These are phyloP conservation scores for Aproaerema taeniolella DNA, from an alignment of 2,888 invertebrate genomes.

Conservation along the genomic window DNA sequence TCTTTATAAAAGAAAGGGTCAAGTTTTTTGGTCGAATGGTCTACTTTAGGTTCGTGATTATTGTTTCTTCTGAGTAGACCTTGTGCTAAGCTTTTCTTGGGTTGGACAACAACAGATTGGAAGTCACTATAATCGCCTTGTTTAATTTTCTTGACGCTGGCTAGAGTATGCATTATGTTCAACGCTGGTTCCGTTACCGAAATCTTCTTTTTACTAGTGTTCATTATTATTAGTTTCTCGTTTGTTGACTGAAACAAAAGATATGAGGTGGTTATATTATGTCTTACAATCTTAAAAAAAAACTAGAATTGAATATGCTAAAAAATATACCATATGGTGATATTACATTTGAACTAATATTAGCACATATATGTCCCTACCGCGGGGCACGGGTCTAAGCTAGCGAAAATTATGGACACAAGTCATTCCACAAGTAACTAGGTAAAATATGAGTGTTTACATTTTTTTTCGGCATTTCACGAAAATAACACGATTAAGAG, in stretches of 20 bases:
- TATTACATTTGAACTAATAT: too few species aligned
- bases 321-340: too few species aligned
- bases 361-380: too few species aligned
- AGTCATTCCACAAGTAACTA: too few species aligned
- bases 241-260: constrained; percentile 50
- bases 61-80: constrained; percentile 60
- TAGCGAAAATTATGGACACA: too few species aligned
- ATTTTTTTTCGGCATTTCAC: too few species aligned
- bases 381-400: too few species aligned
- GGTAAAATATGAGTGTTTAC: too few species aligned
- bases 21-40: constrained; percentile 50
- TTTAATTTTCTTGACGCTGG: constrained; percentile 75
- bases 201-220: constrained; percentile 63
- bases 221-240: constrained; percentile 60
- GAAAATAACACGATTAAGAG: too few species aligned
- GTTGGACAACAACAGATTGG: constrained; percentile 51
- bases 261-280: background rate
- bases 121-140: constrained; percentile 76
- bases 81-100: constrained; percentile 61
- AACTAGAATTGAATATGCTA: too few species aligned
- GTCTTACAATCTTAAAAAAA: too few species aligned
- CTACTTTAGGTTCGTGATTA: constrained; percentile 53
- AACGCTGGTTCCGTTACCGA: constrained; percentile 76
- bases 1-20: constrained; percentile 83
- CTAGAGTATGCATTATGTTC: constrained; percentile 77